A percentile compares a stretch with the other conserved stretches of the same genome.
Evolutionary conservation across 1,140 invertebrate genomes (phyloP).

Genomic region (Drosophila tani): DNA sequence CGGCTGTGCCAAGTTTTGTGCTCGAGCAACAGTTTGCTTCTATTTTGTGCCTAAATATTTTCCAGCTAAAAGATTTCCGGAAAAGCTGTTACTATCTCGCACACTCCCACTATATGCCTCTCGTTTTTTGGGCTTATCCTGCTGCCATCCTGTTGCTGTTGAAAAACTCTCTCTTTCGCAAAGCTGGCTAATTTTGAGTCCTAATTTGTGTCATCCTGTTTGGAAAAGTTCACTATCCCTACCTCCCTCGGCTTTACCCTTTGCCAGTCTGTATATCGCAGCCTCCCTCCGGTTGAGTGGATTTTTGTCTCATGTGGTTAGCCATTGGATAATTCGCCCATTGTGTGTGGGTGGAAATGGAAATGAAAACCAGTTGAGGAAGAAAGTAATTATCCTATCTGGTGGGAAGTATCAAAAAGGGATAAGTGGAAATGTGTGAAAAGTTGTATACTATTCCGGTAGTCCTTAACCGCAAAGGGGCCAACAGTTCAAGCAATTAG

Average conservation of each 20-base stretch:
- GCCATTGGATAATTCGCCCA: constrained; percentile 20
- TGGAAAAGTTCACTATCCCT: constrained; percentile 57
- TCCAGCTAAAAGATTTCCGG: constrained; percentile 77
- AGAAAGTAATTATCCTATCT: constrained; percentile 36
- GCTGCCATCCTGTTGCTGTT: constrained; percentile 24
- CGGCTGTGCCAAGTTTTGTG: constrained; percentile 68
- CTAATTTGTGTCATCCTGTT: constrained; percentile 79
- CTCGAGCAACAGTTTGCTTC: constrained; percentile 69
- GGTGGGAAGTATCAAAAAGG: constrained; percentile 18
- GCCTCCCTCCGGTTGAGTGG: constrained; percentile 17
- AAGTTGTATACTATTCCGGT: constrained; percentile 7
- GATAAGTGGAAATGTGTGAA: constrained; percentile 5
- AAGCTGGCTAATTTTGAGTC: constrained; percentile 73
- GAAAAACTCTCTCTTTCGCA: constrained; percentile 43
- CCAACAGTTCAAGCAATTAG: not conserved
- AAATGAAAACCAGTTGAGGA: constrained; percentile 25
- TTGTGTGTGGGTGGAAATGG: constrained; percentile 27
- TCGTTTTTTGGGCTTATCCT: constrained; percentile 15
- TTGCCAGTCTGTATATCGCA: not conserved
- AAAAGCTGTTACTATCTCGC: constrained; percentile 43
- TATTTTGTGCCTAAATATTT: constrained; percentile 76
- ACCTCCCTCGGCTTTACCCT: not conserved
- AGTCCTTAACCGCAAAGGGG: not conserved
- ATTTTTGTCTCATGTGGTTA: constrained; percentile 43
- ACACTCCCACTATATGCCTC: not conserved